Percentiles rank a stretch among this genome's conserved stretches.
phyloP scores from a whole-genome alignment of 1,140 invertebrate genomes.

The Drosophila kikkawai region DNA sequence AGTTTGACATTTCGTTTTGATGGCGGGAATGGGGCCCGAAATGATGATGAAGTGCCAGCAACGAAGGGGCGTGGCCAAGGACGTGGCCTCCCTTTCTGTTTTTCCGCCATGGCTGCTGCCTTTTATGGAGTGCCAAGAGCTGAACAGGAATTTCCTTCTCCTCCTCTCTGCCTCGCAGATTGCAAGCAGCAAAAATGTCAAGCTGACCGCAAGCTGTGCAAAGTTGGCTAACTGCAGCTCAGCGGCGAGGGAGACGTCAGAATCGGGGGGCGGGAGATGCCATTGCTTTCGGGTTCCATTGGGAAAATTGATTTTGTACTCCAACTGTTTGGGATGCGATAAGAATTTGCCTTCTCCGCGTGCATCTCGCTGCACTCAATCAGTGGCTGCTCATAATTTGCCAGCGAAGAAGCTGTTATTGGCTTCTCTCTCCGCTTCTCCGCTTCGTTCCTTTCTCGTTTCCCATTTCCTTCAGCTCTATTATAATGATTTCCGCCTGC shows the following conservation, averaged over 20 bases:
- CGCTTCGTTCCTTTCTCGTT: constrained; percentile 11
- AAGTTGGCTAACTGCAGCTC: constrained; percentile 35
- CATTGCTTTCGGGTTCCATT: constrained; percentile 36
- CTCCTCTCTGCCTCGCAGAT: constrained; percentile 20
- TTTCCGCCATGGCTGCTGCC: constrained; percentile 41
- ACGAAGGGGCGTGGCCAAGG: constrained; percentile 52
- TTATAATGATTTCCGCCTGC: constrained; percentile 52
- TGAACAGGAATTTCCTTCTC: constrained; percentile 60
- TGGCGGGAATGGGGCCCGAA: constrained; percentile 52
- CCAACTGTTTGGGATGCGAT: constrained; percentile 55
- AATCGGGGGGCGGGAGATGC: background rate
- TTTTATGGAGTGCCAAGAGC: constrained; percentile 71
- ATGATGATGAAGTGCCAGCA: constrained; percentile 76
- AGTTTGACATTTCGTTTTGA: constrained; percentile 83
- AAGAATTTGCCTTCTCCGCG: constrained; percentile 59
- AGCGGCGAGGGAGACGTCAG: background rate
- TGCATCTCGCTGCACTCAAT: constrained; percentile 50
- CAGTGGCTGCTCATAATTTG: constrained; percentile 56
- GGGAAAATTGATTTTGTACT: constrained; percentile 72
- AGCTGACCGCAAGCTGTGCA: constrained; percentile 73
- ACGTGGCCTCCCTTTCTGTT: constrained; percentile 1
- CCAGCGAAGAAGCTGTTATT: constrained; percentile 32
- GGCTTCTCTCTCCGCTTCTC: constrained; percentile 14
- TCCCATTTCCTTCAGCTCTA: constrained; percentile 31
- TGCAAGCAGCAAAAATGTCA: constrained; percentile 55